These are phyloP conservation scores for Erithacus rubecula DNA, from an alignment of 2,797 vertebrate genomes.

Conservation along the genomic window DNA sequence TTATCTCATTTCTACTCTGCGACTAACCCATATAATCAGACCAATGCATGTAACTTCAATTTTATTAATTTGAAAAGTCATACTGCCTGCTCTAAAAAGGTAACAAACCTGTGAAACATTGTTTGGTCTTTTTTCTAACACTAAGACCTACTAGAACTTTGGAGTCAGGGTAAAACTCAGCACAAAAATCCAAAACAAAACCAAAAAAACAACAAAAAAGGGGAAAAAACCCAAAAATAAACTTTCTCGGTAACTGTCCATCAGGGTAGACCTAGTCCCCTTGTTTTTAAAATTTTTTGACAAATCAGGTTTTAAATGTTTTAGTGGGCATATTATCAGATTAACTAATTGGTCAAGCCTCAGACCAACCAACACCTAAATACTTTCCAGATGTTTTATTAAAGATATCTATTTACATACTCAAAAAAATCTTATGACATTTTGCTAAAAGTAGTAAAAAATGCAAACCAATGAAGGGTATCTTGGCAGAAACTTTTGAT, in stretches of 20 bases:
- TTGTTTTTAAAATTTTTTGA: neutral
- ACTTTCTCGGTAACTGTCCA: neutral
- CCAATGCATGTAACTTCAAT: neutral
- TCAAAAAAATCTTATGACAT: neutral
- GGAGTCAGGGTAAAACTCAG: neutral
- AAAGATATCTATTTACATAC: neutral
- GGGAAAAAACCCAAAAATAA: neutral
- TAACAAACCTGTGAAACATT: neutral
- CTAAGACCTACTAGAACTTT: neutral
- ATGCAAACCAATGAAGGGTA: neutral
- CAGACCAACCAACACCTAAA: neutral
- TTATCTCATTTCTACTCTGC: neutral
- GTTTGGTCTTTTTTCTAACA: neutral
- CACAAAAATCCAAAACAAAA: neutral
- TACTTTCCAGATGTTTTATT: neutral
- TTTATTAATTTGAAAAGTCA: neutral
- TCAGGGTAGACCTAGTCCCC: neutral
- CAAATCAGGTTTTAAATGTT: neutral
- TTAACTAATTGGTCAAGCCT: neutral
- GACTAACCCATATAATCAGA: neutral
- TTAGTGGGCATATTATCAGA: neutral
- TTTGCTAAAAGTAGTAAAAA: neutral
- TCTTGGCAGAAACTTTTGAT: neutral
- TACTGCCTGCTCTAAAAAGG: neutral
- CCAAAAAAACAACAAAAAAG: neutral